Evolutionary conservation across 2,113 vertebrate species (phyloP).

Genomic region (Agelaius tricolor): DNA sequence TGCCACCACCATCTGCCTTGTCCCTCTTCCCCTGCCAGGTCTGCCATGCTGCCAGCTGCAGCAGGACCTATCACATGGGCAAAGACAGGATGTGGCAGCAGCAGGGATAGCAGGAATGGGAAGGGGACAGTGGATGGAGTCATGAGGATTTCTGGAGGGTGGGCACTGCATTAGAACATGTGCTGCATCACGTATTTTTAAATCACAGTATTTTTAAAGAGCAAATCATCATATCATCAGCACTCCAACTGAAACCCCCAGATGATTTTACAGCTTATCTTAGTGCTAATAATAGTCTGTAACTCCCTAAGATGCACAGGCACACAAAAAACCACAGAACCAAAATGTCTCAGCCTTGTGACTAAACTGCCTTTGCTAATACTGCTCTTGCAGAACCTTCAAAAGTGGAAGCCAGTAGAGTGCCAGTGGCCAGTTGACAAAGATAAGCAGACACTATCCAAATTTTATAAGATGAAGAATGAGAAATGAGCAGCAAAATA

Average conservation of each 20-base stretch:
- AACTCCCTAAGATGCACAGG: not conserved
- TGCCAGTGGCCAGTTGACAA: not conserved
- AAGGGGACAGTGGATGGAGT: not conserved
- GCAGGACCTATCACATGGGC: not conserved
- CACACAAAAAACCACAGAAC: not conserved
- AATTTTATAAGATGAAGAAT: not conserved
- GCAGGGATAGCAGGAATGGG: not conserved
- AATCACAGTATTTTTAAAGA: not conserved
- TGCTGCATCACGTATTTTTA: not conserved
- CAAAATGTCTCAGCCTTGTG: not conserved
- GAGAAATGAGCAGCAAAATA: not conserved
- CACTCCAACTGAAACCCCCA: not conserved
- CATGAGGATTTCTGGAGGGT: not conserved
- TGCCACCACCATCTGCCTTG: not conserved
- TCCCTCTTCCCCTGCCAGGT: not conserved
- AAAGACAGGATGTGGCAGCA: not conserved
- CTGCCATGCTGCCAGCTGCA: not conserved
- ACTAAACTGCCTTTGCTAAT: not conserved
- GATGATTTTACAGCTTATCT: conserved; percentile 1
- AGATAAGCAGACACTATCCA: not conserved
- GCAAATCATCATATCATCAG: not conserved
- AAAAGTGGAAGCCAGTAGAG: not conserved
- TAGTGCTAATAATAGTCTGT: not conserved
- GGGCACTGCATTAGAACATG: not conserved
- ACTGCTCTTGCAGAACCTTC: not conserved